phyloP scores from a whole-genome alignment of 1,140 invertebrate species.

The roundworm (Caenorhabditis elegans) region WBcel235 BX284604.4:5674001-5674500 shows the following conservation, averaged over 20 bases:
- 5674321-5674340: not conserved
- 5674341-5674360: constrained; percentile 6
- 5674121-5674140: too few relatives aligned
- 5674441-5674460: not conserved
- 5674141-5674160: too few relatives aligned
- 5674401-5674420: constrained; percentile 14
- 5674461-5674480: not conserved
- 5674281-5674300: constrained; percentile 28
- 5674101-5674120: too few relatives aligned
- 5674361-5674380: not conserved
- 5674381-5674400: constrained; percentile 28
- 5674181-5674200: not conserved
- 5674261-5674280: not conserved
- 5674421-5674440: constrained; percentile 19
- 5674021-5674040: too few relatives aligned
- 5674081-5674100: too few relatives aligned
- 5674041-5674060: too few relatives aligned
- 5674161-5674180: too few relatives aligned
- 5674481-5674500: not conserved
- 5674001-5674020: too few relatives aligned
- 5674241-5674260: constrained; percentile 27
- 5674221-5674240: not conserved
- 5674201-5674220: constrained; percentile 1
- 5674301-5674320: too few relatives aligned
- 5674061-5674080: too few relatives aligned